Base-by-base conservation (phyloP, 2,888 invertebrate genomes). In the Dendrolimus houi region DNA sequence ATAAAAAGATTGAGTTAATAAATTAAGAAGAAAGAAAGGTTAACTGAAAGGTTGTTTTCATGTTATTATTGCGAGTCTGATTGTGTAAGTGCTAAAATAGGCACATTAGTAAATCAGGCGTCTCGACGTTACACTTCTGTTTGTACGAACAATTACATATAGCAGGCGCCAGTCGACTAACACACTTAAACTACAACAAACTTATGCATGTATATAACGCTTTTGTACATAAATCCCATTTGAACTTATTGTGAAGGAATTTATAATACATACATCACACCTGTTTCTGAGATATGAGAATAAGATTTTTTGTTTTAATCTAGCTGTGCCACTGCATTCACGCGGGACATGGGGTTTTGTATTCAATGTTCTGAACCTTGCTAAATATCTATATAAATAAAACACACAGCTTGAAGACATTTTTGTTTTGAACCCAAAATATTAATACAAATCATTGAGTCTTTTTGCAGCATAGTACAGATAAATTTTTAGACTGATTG, bases 111-210 rank as follows among this genome's bases (percentile, higher is more conserved):
- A 81, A 82, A 87, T 85, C 86, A 78, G 80, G 47, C 58, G 60
- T 61, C 59, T 69, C 81, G 77, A 65, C 75, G 64, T 61, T 69
- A 64, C 69, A 66, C 70, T 72, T 75, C 63, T 87, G 81, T 88
- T 87, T 89, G 83, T 81, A 69, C 80, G 79, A 75, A 78, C 81
- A 86, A 88, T 87, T 86, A 89, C 83, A 81, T 74, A 79, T 66
- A 69, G 67, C 74, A 81, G 89, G 89, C 89, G 89, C 89, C 89
- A 80, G 80, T 81, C 74, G 77, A 74, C 85, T 88, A 89, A 89
- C 75, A 87, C 68, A 79, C 60, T 69, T 71, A 73, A 52, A 56
- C 53, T 58, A 14, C 71, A 67, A 74, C 71, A 71, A 75, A 79
- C 72, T 81, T 73, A 47, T 47, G 12, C 47, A 47, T 47, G 12